phyloP scores from a whole-genome alignment of 1,140 invertebrate species.

The Homarus americanus region DNA sequence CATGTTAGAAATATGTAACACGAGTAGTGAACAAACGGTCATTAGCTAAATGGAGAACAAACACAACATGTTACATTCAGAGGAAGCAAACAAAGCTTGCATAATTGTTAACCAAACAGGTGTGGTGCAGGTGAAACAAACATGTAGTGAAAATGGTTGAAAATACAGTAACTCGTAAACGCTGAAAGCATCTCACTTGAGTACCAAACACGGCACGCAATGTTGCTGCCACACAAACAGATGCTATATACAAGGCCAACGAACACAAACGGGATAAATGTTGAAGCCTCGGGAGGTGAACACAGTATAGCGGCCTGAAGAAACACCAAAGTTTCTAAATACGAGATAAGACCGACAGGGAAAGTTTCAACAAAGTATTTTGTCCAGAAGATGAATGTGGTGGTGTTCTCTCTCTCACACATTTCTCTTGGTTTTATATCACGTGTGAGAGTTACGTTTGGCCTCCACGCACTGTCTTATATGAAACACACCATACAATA shows the following conservation, averaged over 20 bases:
- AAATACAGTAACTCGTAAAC: not conserved
- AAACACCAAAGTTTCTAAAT: not conserved
- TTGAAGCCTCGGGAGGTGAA: not conserved
- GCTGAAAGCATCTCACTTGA: not conserved
- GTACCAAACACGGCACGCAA: not conserved
- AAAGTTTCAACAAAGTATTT: constrained; percentile 6
- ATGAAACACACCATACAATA: too few species aligned
- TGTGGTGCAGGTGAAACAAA: too few species aligned
- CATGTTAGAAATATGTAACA: too few species aligned
- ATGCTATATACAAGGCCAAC: not conserved
- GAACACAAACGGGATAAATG: not conserved
- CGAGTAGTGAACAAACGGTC: too few species aligned
- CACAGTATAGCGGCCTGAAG: not conserved
- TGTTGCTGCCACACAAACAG: not conserved
- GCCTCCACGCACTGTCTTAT: not conserved
- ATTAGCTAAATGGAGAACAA: too few species aligned
- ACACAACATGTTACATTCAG: too few species aligned
- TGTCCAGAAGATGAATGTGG: constrained; percentile 6
- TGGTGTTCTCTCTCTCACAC: not conserved
- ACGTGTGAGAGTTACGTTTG: not conserved
- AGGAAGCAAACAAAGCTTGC: too few species aligned
- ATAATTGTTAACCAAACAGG: too few species aligned
- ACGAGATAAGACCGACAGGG: not conserved
- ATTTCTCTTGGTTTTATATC: not conserved
- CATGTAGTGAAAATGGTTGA: too few species aligned